phyloP scores from a whole-genome alignment of 2,113 vertebrate species.

The Sinocyclocheilus anophthalmus region DNA sequence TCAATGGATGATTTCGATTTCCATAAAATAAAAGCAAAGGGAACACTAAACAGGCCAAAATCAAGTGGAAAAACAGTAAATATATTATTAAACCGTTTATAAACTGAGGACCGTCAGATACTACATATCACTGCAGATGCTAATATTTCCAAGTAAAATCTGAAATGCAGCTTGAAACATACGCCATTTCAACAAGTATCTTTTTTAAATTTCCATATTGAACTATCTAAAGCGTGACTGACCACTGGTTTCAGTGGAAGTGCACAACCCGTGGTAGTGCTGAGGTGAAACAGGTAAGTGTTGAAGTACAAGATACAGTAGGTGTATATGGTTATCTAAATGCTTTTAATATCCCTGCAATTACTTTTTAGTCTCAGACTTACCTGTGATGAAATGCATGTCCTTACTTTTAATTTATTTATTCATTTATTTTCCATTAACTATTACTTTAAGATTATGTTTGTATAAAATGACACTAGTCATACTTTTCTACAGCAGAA shows the following conservation, averaged over 20 bases:
- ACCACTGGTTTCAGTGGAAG: constrained; percentile 33
- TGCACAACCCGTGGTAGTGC: constrained; percentile 30
- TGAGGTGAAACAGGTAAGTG: constrained; percentile 31
- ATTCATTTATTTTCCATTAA: constrained; percentile 45
- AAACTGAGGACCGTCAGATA: constrained; percentile 30
- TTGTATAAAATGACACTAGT: constrained; percentile 87
- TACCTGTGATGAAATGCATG: constrained; percentile 35
- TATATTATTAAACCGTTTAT: constrained; percentile 27
- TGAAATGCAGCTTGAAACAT: neutral
- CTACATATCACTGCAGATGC: constrained; percentile 37
- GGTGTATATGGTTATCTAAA: constrained; percentile 30
- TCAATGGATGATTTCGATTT: constrained; percentile 33
- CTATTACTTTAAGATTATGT: constrained; percentile 66
- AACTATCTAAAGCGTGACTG: constrained; percentile 14
- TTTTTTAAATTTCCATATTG: neutral
- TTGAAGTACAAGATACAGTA: constrained; percentile 39
- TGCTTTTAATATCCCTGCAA: constrained; percentile 49
- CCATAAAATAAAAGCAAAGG: constrained; percentile 24
- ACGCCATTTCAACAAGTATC: constrained; percentile 1
- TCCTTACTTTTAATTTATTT: constrained; percentile 33
- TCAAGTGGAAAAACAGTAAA: constrained; percentile 41
- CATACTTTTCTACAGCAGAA: constrained; percentile 92
- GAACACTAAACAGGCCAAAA: constrained; percentile 22
- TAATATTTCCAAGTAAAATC: constrained; percentile 29
- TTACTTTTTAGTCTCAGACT: constrained; percentile 25